Evolutionary conservation across 2,113 vertebrate genomes (phyloP).

Genomic region (Capricornis sumatraensis): DNA sequence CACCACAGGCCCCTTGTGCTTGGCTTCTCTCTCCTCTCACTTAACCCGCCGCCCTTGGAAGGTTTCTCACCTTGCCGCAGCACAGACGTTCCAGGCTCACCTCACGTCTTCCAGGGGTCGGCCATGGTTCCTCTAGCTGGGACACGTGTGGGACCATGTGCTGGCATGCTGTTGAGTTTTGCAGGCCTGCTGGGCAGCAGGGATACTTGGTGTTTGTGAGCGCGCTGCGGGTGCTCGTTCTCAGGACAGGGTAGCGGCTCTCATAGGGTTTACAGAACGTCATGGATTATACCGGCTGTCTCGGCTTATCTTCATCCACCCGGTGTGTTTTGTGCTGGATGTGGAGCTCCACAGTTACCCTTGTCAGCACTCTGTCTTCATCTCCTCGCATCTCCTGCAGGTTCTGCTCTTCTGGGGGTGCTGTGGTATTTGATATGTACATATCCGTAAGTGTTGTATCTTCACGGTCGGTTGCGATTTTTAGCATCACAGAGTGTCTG

Average conservation of each 20-base stretch:
- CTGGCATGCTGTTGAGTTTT: too few relatives aligned
- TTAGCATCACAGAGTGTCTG: fast-evolving
- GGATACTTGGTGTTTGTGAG: fast-evolving
- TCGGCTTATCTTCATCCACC: neutral
- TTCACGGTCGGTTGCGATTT: fast-evolving
- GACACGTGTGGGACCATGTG: neutral
- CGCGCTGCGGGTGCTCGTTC: neutral
- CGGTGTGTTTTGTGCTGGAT: neutral
- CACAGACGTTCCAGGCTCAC: fast-evolving
- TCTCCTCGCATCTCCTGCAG: neutral
- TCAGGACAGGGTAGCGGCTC: fast-evolving
- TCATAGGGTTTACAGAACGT: neutral
- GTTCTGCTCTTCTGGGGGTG: neutral
- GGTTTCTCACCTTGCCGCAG: neutral
- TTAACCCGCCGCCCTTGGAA: neutral
- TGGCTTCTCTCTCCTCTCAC: neutral
- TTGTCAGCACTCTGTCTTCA: neutral
- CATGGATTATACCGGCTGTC: fast-evolving
- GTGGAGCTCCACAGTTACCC: neutral
- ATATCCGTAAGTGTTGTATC: fast-evolving
- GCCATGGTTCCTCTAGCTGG: neutral
- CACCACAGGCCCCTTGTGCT: fast-evolving
- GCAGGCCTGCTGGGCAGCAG: neutral
- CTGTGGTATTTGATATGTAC: neutral
- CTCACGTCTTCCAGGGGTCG: neutral